These are phyloP conservation scores for Drosophila neonasuta DNA, from an alignment of 2,888 invertebrate genomes.

Conservation along the genomic window DNA sequence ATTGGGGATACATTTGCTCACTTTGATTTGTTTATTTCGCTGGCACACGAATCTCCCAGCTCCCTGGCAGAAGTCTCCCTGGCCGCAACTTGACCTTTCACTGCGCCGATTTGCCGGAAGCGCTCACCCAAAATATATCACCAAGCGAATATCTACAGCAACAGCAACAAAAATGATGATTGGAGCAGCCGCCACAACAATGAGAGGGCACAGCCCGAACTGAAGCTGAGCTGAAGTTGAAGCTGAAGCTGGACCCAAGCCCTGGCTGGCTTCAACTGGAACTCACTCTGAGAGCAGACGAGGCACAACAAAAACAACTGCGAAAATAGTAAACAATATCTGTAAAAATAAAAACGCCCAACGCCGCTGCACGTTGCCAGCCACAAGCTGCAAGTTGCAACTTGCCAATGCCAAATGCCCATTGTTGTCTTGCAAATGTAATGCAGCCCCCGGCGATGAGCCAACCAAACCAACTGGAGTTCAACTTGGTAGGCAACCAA, in stretches of 20 bases:
- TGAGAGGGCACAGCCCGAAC: conserved; percentile 65
- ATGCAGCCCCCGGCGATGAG: conserved; percentile 57
- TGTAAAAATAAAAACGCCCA: conserved; percentile 81
- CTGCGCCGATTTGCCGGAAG: conserved; percentile 72
- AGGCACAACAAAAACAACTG: conserved; percentile 3
- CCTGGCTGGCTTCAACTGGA: conserved; percentile 18
- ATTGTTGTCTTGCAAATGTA: conserved; percentile 76
- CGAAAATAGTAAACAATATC: conserved; percentile 77
- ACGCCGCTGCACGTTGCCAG: conserved; percentile 62
- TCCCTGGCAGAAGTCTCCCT: conserved; percentile 70
- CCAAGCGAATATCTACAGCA: conserved; percentile 71
- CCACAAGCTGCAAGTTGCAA: conserved; percentile 22
- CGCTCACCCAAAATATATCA: conserved; percentile 76
- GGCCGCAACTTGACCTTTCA: conserved; percentile 73
- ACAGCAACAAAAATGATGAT: conserved; percentile 63
- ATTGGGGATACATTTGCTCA: conserved; percentile 62
- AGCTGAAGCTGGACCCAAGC: conserved; percentile 9
- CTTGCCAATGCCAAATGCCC: conserved; percentile 66
- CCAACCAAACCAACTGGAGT: conserved; percentile 40
- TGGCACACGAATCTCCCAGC: conserved; percentile 67
- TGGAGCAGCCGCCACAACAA: conserved; percentile 68
- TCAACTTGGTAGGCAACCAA: conserved; percentile 49
- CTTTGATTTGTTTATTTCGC: conserved; percentile 74
- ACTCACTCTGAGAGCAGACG: conserved; percentile 1
- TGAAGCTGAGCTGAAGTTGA: conserved; percentile 9